Base-by-base conservation (phyloP, 2,888 invertebrate species). In the Sphaeridia pumilis region DNA sequence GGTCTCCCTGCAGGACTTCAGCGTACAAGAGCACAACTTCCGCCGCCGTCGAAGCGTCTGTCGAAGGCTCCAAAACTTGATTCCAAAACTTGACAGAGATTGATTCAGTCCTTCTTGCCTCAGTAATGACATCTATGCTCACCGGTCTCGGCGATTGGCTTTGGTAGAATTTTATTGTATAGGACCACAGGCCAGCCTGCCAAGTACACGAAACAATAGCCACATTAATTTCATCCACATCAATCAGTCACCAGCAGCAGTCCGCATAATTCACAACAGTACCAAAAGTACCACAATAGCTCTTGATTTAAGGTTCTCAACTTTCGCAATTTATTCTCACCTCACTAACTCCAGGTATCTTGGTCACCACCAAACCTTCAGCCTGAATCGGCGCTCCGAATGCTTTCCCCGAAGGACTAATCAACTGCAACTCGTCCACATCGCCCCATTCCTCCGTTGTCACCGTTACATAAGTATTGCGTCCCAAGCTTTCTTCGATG, bases 1-100 rank as follows among this genome's bases (percentile, higher is more conserved):
- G 54, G n/a, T 61, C 59, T 31, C 67, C 67, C 63, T 65, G 63
- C 27, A 59, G 56, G n/a, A 67, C 63, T 58, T 67, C 64, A 14
- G 67, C 67, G 52, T 66, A 66, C 3, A 67, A 58, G 7, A 60
- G 35, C 5, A 64, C 64, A 20, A 64, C 58, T 35, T 64, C 59
- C 22, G 55, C 47, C 4, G 46, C 44, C 25, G 44, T 31, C 14
- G 52, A 36, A 1, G 49, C 10, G 17, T 53, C 48, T 17, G 26
- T 44, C 10, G 56, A 49, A 7, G 56, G 61, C 49, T 54, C 58
- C 34, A 59, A 57, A 14, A 66, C 61, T 45, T 61, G 56, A 51
- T 61, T 65, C 66, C 66, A 66, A 41, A 61, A 63, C 44, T 59
- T 60, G 44, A 64, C 62, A 44, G 61, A 55, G 52, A 66, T 62